A percentile compares a stretch with the other conserved stretches of the same genome.
These are phyloP conservation scores for Brachynemurus nebulosus DNA, from an alignment of 2,888 invertebrate species.

Conservation along the genomic window DNA sequence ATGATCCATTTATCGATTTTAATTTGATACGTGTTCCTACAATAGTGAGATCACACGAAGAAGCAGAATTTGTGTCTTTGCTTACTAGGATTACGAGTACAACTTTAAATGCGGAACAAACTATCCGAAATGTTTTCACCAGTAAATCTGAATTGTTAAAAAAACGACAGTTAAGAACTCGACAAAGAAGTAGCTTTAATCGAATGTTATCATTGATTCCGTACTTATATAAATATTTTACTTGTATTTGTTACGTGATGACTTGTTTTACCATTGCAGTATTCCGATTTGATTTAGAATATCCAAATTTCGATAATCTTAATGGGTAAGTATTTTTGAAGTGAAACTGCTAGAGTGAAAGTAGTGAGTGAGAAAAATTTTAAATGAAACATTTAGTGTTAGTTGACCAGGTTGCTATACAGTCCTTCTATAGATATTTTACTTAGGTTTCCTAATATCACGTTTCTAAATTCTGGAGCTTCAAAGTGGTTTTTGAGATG, in stretches of 20 bases:
- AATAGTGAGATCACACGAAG: conserved; percentile 20
- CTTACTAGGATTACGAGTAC: conserved; percentile 21
- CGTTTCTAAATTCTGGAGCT: no score
- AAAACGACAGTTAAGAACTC: conserved; percentile 21
- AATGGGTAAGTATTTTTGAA: no score
- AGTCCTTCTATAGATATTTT: no score
- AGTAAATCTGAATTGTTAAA: conserved; percentile 18
- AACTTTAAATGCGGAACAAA: conserved; percentile 17
- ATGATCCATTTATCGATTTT: no score
- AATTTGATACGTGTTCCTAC: no score
- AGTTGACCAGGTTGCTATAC: no score
- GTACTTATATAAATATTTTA: neutral
- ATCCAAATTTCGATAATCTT: no score
- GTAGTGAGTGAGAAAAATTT: no score
- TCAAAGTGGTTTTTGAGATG: no score
- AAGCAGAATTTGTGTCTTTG: conserved; percentile 22
- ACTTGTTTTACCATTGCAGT: neutral
- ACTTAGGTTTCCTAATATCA: no score
- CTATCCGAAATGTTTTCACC: conserved; percentile 20
- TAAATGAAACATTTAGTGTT: no score
- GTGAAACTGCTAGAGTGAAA: no score
- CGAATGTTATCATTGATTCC: neutral
- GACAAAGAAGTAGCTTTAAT: conserved; percentile 11
- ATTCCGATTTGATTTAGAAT: neutral
- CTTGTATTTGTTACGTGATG: neutral